Conservation (phyloP, 2,797 vertebrate species). For the Aulostomus chinensis region DNA sequence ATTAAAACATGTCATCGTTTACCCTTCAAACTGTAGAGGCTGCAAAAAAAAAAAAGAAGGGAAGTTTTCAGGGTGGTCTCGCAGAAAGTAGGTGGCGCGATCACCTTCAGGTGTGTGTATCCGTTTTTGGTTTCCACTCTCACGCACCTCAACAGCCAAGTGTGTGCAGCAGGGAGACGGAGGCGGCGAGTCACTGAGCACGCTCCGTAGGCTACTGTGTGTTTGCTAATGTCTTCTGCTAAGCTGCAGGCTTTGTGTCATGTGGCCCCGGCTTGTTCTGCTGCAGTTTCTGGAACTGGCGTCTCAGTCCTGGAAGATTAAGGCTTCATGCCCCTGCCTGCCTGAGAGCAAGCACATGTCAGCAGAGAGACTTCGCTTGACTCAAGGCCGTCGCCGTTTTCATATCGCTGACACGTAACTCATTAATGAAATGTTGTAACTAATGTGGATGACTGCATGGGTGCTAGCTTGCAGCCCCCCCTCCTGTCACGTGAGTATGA, state of each 20-base stretch:
- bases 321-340: conserved; percentile 68
- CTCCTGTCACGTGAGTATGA: conserved; percentile 26
- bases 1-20: no score
- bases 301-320: conserved; percentile 44
- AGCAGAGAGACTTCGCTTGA: conserved; percentile 49
- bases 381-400: conserved; percentile 59
- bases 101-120: no score
- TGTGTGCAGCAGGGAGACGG: no score
- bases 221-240: conserved; percentile 42
- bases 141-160: no score
- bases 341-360: conserved; percentile 51
- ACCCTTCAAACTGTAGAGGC: no score
- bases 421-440: conserved; percentile 59
- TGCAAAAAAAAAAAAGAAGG: no score
- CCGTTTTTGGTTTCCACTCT: no score
- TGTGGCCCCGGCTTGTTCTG: conserved; percentile 49
- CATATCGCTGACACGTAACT: conserved; percentile 55
- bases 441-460: conserved; percentile 46
- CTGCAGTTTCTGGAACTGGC: conserved; percentile 51
- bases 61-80: no score
- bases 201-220: conserved; percentile 32
- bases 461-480: conserved; percentile 26
- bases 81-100: no score
- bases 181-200: no score
- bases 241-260: conserved; percentile 58